These are phyloP conservation scores for Heteropelma amictum DNA, from an alignment of 2,888 invertebrate genomes.

Conservation along the genomic window DNA sequence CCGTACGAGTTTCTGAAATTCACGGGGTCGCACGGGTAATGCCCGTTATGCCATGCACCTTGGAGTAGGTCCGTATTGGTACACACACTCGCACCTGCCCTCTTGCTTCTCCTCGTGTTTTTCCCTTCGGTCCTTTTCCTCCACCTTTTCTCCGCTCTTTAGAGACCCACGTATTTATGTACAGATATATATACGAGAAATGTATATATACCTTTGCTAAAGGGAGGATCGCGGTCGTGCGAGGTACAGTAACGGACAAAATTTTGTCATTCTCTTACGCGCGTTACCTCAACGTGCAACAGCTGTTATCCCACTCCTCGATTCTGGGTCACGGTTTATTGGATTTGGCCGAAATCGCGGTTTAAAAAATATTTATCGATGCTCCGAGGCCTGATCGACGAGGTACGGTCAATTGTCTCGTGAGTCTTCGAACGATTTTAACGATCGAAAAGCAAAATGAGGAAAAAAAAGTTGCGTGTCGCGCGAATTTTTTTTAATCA, in stretches of 20 bases:
- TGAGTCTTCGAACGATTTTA: not conserved
- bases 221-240: slow-evolving; percentile 1
- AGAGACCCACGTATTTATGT: slow-evolving; percentile 33
- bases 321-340: slow-evolving; percentile 44
- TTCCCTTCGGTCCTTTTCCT: slow-evolving; percentile 57
- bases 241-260: slow-evolving; percentile 46
- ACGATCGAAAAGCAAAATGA: not conserved
- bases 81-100: slow-evolving; percentile 75
- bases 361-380: slow-evolving; percentile 22
- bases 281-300: slow-evolving; percentile 15
- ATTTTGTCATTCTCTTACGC: not conserved
- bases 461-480: too few relatives aligned
- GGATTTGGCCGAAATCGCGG: not conserved
- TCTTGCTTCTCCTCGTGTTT: slow-evolving; percentile 64
- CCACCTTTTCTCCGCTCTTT: slow-evolving; percentile 60
- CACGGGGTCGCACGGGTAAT: not conserved
- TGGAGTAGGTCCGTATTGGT: slow-evolving; percentile 62
- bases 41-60: slow-evolving; percentile 41
- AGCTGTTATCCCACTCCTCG: slow-evolving; percentile 28
- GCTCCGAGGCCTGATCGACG: not conserved
- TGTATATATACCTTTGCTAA: slow-evolving; percentile 12
- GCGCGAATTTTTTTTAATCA: too few relatives aligned
- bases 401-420: not conserved
- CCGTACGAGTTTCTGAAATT: not conserved
- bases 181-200: not conserved